Base-by-base conservation (phyloP, 37 sponge, comb jelly and placozoan species). In the Geodia barretti region DNA sequence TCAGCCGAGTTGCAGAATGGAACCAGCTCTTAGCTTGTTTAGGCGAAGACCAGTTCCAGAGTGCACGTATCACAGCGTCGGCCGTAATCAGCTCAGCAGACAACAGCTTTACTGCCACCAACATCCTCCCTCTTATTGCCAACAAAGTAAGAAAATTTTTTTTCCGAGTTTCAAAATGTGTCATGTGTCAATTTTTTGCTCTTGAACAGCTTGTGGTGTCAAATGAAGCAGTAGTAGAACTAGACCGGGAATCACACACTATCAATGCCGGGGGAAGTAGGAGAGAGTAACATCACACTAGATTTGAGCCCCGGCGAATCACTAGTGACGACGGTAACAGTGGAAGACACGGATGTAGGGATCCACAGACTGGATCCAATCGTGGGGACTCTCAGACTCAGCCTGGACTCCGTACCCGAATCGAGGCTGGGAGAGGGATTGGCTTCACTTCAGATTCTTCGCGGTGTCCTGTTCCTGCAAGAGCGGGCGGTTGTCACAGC, bases 401-500 rank as follows among this genome's bases (percentile, higher is more conserved):
- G 71, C 21, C 42, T 76, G 35, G 32, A 31, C 30, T 9, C 60
- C 1, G 32, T 60, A 47, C 63, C 70, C 1, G 38, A 25, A 0
- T 79, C 80, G 0, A 26, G 78, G 31, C 78, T 79, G 1, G 68
- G 23, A 23, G 40, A 35, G 11, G 41, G 70, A 17, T 43, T 20
- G 28, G 84, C 83, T 1, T 39, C 75, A 42, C 60, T 89, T 26
- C 62, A 79, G 37, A 39, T 89, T 17, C 79, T 84, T 4, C 68
- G 76, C 4, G 80, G 47, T 9, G 62, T 89, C 34, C 68, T 79
- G 64, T 87, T 58, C 62, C 26, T 67, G 7, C 68, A 47, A 62
- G 84, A 83, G 38, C 35, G 67, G 40, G 78, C 76, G 7, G 61
- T 72, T 41, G 84, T 89, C 41, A 89, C 89, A 7, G 79, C 70